phyloP scores from a whole-genome alignment of 1,140 invertebrate genomes.

The Meloidogyne exigua region DNA sequence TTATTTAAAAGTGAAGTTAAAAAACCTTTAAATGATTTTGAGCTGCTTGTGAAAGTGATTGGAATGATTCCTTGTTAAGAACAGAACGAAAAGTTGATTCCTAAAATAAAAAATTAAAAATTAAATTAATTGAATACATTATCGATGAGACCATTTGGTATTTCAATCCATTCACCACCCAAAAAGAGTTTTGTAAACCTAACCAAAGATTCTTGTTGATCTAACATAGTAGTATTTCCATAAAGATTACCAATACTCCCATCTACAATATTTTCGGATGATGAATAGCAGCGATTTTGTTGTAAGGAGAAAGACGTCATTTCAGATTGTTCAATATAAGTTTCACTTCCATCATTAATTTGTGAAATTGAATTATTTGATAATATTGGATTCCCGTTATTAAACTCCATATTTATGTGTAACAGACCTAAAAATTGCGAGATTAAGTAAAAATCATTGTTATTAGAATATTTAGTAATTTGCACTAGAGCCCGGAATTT shows the following conservation, averaged over 20 bases:
- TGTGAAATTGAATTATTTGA: not conserved
- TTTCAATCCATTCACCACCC: slow-evolving; percentile 33
- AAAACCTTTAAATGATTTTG: slow-evolving; percentile 29
- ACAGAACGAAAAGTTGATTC: slow-evolving; percentile 35
- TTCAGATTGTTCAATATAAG: not conserved
- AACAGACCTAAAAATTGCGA: no score
- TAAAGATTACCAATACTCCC: not conserved
- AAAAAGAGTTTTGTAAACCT: slow-evolving; percentile 19
- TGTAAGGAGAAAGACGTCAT: not conserved
- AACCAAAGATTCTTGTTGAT: not conserved
- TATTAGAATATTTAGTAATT: no score
- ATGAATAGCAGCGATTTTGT: not conserved
- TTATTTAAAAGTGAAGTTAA: slow-evolving; percentile 19
- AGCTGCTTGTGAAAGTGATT: slow-evolving; percentile 37
- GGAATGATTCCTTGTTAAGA: slow-evolving; percentile 22
- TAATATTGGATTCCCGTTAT: not conserved
- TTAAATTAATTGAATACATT: slow-evolving; percentile 31
- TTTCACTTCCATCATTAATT: not conserved
- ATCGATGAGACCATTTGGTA: slow-evolving; percentile 26
- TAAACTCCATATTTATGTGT: not conserved
- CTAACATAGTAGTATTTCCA: not conserved
- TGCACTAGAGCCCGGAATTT: no score
- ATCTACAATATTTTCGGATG: not conserved
- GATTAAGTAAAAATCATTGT: no score
- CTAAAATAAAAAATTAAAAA: slow-evolving; percentile 23